Evolutionary conservation across 2,797 vertebrate genomes (phyloP).

Genomic region (Channallabes apus): DNA sequence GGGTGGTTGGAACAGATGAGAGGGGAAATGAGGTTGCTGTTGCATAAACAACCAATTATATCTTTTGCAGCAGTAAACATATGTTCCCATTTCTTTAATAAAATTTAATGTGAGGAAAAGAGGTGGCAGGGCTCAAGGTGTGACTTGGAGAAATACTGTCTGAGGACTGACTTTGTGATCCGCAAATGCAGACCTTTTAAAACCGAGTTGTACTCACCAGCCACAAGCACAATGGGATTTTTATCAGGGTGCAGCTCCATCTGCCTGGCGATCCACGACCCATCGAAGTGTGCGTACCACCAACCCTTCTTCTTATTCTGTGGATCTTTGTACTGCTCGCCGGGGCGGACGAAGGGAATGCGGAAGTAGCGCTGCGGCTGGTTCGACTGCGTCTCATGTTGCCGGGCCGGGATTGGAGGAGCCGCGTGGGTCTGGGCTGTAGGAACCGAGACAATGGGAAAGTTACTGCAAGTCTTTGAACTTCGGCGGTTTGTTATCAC

Average conservation of each 20-base stretch:
- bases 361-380: conserved; percentile 94
- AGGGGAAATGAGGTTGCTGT: too few relatives aligned
- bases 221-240: conserved; percentile 91
- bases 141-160: background rate
- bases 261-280: conserved; percentile 93
- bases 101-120: too few relatives aligned
- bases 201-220: conserved; percentile 10
- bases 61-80: too few relatives aligned
- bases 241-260: conserved; percentile 98
- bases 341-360: conserved; percentile 93
- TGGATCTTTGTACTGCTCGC: conserved; percentile 92
- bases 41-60: too few relatives aligned
- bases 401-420: conserved; percentile 77
- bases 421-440: conserved; percentile 85
- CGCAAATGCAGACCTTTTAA: background rate
- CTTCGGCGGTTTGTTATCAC: background rate
- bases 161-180: background rate
- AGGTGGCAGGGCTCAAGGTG: too few relatives aligned
- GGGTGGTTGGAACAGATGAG: too few relatives aligned
- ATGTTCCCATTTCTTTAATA: too few relatives aligned
- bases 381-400: conserved; percentile 84
- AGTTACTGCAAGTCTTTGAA: background rate
- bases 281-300: conserved; percentile 98
- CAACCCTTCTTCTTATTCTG: conserved; percentile 95
- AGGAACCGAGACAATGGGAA: conserved; percentile 7